Evolutionary conservation across 2,113 vertebrate species (phyloP), one percentile per base, ranked within the genome.

Genomic region (Cichladusa arquata): DNA sequence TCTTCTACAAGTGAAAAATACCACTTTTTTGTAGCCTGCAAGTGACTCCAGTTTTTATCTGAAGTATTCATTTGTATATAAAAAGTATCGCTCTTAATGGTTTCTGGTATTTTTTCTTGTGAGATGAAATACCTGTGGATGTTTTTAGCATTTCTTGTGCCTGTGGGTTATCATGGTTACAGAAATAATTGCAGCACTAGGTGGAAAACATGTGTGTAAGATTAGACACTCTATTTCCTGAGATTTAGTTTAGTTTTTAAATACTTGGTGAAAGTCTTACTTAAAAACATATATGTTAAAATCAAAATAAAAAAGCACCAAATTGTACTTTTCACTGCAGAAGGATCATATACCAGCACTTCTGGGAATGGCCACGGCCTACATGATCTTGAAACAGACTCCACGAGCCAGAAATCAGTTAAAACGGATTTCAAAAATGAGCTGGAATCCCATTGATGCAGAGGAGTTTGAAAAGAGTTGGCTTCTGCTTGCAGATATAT

Each of bases 391-490:
- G 61, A 99, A 99, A 91, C 99, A 99, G 96, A 99, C 98, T 25
- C 99, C 99, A 44, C 96, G 98, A 97, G 99, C 99, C 77, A 98
- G 99, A 93, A 99, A 99, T 96, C 99, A 99, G 84, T 98, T 99
- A 79, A 99, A 99, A 92, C 98, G 99, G 58, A 99, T 99, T 95
- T 98, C 99, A 58, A 99, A 99, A 97, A 99, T 99, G 99, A 99
- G 96, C 96, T 99, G 99, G 99, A 99, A 98, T 97, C 97, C 98
- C 36, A 85, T 98, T 24, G 99, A 99, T 90, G 99, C 99, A 9
- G 99, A 99, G 45, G 99, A 99, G 87, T 99, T 99, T 95, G 99
- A 99, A 96, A 99, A 99, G 97, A 99, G 99, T 96, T 99, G 99
- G 99, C 97, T 99, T 85, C 98, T 99, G 17, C 98, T 99, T 96